Conservation (phyloP, 2,113 vertebrate genomes). For the Orycteropus afer region DNA sequence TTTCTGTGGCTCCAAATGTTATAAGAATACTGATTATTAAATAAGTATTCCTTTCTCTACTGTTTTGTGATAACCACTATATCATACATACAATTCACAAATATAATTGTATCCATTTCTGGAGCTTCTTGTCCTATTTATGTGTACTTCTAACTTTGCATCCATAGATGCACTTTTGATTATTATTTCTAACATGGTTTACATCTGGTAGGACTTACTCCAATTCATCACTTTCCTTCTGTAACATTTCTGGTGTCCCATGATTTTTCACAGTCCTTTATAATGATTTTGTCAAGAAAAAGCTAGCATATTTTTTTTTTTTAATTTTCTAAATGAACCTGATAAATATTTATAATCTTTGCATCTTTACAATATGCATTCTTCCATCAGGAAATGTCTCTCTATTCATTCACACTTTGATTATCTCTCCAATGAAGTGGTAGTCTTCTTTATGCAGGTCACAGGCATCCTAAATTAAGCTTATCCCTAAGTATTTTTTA, state of each 20-base stretch:
- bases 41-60: not conserved
- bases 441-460: slow-evolving; percentile 13
- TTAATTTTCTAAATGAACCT: slow-evolving; percentile 35
- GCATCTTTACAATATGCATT: not conserved
- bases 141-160: not conserved
- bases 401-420: not conserved
- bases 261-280: not conserved
- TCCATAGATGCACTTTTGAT: not conserved
- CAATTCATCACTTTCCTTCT: not conserved
- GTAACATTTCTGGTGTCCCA: not conserved
- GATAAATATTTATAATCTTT: not conserved
- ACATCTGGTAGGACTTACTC: not conserved
- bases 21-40: not conserved
- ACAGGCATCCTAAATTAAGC: not conserved
- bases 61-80: not conserved
- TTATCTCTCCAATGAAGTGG: not conserved
- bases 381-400: slow-evolving; percentile 15
- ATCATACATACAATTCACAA: slow-evolving; percentile 16
- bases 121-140: not conserved
- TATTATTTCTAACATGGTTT: not conserved
- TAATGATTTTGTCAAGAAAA: not conserved
- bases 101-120: not conserved
- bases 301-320: not conserved
- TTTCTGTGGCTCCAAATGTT: not conserved
- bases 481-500: not conserved